Base-by-base conservation (phyloP, 2,888 invertebrate species). In the Sicus ferrugineus region DNA sequence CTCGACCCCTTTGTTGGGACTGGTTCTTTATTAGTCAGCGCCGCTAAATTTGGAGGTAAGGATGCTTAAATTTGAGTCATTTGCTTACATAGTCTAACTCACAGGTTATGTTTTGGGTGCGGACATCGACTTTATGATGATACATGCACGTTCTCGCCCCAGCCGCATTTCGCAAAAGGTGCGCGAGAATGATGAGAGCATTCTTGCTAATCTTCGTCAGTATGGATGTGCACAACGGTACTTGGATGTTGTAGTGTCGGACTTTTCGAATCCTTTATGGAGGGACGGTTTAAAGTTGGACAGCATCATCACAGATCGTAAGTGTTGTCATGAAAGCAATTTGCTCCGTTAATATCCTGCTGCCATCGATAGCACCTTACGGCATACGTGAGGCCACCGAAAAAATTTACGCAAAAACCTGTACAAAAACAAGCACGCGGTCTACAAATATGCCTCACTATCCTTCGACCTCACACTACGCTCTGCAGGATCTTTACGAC, bases 241-340 rank as follows among this genome's bases (percentile, higher is more conserved):
- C 83, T 78, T 98, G 59, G 97, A 97, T 82, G 93, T 95, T 1
- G 80, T 98, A 2, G 93, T 98, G 2, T 94, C 96, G 58, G 99
- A 99, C 87, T 94, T 97, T 81, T 93, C 98, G 0, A 88, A 90
- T 76, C 90, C 92, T 0, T 85, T 96, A 78, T 96, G 96, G 94
- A 88, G 88, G 72, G 86, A 89, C 1, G 85, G 87, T 0, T 80
- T 93, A 34, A 86, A 88, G 77, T 92, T 98, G 79, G 97, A 99
- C 86, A 93, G 95, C 38, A 96, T 99, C 72, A 90, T 99, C 69
- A 97, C 98, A 34, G 99, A 99, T 86, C 99, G 95, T 96, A 87
- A 89, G 92, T 26, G 19, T 9, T 0, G 28, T 21, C 19, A 1
- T 30, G 28, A 19, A 5, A 16, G 4, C 30, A 14, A 48, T 46